These are phyloP conservation scores for Liasis olivaceus DNA, from an alignment of 2,797 vertebrate species.

Conservation along the genomic window DNA sequence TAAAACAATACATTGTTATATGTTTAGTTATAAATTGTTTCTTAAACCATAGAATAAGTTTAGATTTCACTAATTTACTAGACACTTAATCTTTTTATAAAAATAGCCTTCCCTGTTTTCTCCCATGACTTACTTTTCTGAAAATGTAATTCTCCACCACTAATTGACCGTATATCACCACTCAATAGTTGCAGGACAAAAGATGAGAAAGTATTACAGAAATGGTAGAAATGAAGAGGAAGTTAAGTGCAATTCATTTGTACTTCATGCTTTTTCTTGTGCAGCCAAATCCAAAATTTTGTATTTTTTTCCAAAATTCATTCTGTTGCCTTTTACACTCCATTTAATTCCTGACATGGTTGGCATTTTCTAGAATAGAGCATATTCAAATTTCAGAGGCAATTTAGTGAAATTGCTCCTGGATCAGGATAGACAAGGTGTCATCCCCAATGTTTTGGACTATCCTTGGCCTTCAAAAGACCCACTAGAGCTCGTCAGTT, in stretches of 20 bases:
- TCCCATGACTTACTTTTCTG: not conserved
- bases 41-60: not conserved
- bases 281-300: not conserved
- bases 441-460: not conserved
- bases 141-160: not conserved
- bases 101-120: not conserved
- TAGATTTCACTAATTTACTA: not conserved
- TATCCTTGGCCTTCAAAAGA: not conserved
- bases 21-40: not conserved
- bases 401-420: not conserved
- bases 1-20: not conserved
- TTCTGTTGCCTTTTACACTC: not conserved
- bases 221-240: not conserved
- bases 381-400: not conserved
- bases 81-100: not conserved
- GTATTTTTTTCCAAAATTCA: not conserved
- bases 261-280: not conserved
- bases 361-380: slow-evolving; percentile 1
- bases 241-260: not conserved
- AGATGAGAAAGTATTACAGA: not conserved
- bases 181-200: not conserved
- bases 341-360: not conserved
- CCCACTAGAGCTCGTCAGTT: not conserved
- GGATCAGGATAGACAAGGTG: not conserved
- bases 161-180: not conserved